Percentiles rank a stretch among this genome's conserved stretches.
phyloP scores from a whole-genome alignment of 2,113 vertebrate genomes.

The Elaphurus davidianus region DNA sequence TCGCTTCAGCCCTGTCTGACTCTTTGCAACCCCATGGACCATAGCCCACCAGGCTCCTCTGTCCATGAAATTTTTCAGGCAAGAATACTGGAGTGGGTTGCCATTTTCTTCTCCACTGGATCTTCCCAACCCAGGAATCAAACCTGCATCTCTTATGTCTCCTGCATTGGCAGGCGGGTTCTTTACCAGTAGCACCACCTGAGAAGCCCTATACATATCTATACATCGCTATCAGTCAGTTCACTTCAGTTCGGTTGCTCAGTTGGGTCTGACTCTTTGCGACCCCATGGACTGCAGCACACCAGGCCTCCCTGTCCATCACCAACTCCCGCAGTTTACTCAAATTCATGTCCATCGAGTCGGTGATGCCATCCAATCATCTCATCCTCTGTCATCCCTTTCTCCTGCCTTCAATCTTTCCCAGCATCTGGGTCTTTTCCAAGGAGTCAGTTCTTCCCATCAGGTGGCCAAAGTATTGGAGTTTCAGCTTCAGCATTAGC shows the following conservation, averaged over 20 bases:
- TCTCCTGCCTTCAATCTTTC: not conserved
- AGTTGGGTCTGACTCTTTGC: fast-evolving
- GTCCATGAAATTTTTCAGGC: not conserved
- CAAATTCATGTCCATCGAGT: not conserved
- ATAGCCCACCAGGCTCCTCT: not conserved
- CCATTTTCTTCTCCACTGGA: not conserved
- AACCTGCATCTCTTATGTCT: not conserved
- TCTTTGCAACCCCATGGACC: not conserved
- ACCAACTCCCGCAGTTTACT: not conserved
- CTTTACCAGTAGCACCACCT: not conserved
- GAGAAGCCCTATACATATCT: not conserved
- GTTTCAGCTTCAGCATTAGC: not conserved
- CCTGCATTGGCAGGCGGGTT: not conserved
- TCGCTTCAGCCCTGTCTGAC: not conserved
- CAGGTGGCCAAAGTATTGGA: not conserved
- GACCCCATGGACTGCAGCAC: not conserved
- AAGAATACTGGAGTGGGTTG: not conserved
- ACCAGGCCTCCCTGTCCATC: not conserved
- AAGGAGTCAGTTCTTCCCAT: not conserved
- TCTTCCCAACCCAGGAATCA: not conserved
- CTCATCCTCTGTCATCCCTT: not conserved
- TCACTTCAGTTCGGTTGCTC: not conserved
- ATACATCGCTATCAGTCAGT: not conserved
- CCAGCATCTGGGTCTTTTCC: not conserved
- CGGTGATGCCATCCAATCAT: not conserved